Percentiles rank a stretch among this genome's conserved stretches.
Conservation (phyloP, 2,113 vertebrate species). For the Catharus fuscescens region DNA sequence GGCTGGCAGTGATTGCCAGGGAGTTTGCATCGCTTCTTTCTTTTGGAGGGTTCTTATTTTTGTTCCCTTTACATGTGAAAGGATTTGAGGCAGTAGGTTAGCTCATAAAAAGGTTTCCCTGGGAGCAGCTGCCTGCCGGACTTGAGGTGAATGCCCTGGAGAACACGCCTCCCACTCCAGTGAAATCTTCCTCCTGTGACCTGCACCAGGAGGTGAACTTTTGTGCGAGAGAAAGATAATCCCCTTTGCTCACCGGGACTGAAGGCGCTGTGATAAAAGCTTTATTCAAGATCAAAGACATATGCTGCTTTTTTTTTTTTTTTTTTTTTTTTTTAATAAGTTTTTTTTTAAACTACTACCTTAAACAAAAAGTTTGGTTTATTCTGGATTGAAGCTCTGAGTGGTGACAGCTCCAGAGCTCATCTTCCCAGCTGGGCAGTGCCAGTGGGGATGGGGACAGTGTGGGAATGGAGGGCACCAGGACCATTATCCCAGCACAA, state of each 20-base stretch:
- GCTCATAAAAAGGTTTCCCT: constrained; percentile 21
- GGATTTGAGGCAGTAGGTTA: constrained; percentile 13
- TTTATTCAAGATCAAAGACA: constrained; percentile 62
- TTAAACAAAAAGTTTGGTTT: constrained; percentile 30
- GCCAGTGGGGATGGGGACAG: background rate
- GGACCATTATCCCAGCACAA: background rate
- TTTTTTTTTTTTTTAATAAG: background rate
- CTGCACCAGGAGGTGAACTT: constrained; percentile 53
- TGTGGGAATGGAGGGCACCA: background rate
- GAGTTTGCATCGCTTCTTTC: background rate
- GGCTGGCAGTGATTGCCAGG: background rate
- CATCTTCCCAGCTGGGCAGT: background rate
- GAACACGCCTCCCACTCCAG: background rate
- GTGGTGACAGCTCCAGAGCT: background rate
- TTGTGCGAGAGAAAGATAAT: constrained; percentile 55
- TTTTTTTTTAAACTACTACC: background rate
- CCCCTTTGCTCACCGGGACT: constrained; percentile 49
- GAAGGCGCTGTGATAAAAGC: constrained; percentile 60
- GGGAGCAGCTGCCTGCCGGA: background rate
- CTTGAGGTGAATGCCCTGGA: constrained; percentile 30
- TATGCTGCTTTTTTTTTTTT: background rate
- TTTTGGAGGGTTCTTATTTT: background rate
- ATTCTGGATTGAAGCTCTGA: background rate
- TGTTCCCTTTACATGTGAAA: background rate
- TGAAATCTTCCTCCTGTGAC: constrained; percentile 56